Conservation (phyloP, 2,113 vertebrate genomes). For the Uropsilus gracilis region DNA sequence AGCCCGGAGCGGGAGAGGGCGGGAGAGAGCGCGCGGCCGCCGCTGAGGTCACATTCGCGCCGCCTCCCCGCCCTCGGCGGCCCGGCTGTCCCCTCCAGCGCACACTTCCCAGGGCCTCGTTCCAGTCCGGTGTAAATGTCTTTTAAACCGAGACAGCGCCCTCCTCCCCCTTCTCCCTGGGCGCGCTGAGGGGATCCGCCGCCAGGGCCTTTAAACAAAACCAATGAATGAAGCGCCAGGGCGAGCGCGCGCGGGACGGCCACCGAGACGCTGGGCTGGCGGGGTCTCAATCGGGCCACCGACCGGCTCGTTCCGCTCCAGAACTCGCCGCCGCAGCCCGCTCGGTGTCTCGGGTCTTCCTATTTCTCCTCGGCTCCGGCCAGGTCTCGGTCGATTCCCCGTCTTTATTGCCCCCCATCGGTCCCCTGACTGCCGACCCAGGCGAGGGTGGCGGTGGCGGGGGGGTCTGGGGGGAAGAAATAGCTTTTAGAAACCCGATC, state of each 20-base stretch:
- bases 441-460: slow-evolving; percentile 16
- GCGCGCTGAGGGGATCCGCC: neutral
- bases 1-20: slow-evolving; percentile 73
- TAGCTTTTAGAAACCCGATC: slow-evolving; percentile 91
- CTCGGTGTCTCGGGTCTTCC: neutral
- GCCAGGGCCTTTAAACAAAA: slow-evolving; percentile 66
- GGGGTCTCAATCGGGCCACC: neutral
- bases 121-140: slow-evolving; percentile 68
- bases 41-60: slow-evolving; percentile 79
- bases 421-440: neutral
- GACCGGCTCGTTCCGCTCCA: slow-evolving; percentile 9
- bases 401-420: neutral
- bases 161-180: slow-evolving; percentile 49
- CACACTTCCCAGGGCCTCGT: slow-evolving; percentile 73
- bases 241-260: neutral
- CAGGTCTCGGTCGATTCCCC: neutral
- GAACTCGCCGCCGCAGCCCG: slow-evolving; percentile 23
- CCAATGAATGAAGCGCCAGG: slow-evolving; percentile 73
- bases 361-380: neutral
- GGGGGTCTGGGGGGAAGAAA: slow-evolving; percentile 46
- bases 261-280: neutral
- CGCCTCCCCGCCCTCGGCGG: slow-evolving; percentile 75
- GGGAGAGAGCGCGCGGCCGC: slow-evolving; percentile 73
- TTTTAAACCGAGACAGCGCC: slow-evolving; percentile 24
- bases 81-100: slow-evolving; percentile 74